Conservation (phyloP, 2,888 invertebrate genomes). For the Eristalinus sepulchralis region DNA sequence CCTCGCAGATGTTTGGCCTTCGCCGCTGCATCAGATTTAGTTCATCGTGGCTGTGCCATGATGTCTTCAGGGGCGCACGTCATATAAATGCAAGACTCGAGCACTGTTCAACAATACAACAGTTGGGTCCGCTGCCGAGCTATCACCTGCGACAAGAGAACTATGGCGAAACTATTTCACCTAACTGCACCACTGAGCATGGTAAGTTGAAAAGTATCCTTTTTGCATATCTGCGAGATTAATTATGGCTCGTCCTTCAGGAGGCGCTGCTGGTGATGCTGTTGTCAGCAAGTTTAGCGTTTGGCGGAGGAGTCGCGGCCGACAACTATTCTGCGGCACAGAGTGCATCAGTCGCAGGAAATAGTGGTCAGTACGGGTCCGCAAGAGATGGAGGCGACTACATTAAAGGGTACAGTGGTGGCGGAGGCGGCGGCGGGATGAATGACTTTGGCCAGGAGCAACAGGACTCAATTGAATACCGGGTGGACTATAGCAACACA, state of each 20-base stretch:
- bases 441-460: slow-evolving; percentile 47
- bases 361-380: slow-evolving; percentile 75
- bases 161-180: slow-evolving; percentile 52
- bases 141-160: slow-evolving; percentile 54
- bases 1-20: slow-evolving; percentile 42
- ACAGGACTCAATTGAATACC: slow-evolving; percentile 40
- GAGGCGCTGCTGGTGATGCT: slow-evolving; percentile 26
- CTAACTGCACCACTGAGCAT: slow-evolving; percentile 44
- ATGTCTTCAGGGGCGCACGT: slow-evolving; percentile 56
- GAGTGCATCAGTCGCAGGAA: slow-evolving; percentile 70
- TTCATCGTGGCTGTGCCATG: slow-evolving; percentile 36
- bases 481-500: slow-evolving; percentile 23
- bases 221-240: slow-evolving; percentile 41
- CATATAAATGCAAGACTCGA: slow-evolving; percentile 59
- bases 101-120: slow-evolving; percentile 53
- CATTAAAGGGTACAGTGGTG: slow-evolving; percentile 39
- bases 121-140: slow-evolving; percentile 56
- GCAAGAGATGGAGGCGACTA: slow-evolving; percentile 73
- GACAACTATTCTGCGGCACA: slow-evolving; percentile 46
- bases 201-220: slow-evolving; percentile 52
- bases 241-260: slow-evolving; percentile 29
- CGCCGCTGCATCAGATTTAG: slow-evolving; percentile 45
- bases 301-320: slow-evolving; percentile 25
- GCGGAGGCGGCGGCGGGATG: neutral
- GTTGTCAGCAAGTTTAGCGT: slow-evolving; percentile 42